A percentile compares a stretch with the other conserved stretches of the same genome.
These are phyloP conservation scores for Telmatherina bonti DNA, from an alignment of 2,797 vertebrate species.

Conservation along the genomic window DNA sequence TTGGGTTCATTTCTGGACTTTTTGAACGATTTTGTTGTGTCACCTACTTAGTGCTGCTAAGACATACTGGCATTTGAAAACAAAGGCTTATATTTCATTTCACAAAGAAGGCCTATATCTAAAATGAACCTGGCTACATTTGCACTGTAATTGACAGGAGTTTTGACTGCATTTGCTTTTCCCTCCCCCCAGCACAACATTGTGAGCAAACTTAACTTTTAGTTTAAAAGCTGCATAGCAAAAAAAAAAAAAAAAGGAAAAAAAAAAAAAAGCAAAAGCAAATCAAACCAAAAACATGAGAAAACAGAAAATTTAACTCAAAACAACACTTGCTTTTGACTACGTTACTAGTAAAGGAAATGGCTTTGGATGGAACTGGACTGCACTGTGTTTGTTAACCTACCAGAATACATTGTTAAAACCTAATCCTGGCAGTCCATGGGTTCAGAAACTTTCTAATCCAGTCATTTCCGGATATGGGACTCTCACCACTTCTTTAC, in stretches of 20 bases:
- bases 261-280: background rate
- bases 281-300: background rate
- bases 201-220: background rate
- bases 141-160: background rate
- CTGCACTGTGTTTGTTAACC: constrained; percentile 82
- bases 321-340: constrained; percentile 15
- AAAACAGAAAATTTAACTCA: background rate
- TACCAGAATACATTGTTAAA: constrained; percentile 84
- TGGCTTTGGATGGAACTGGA: constrained; percentile 62
- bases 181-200: background rate
- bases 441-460: constrained; percentile 81
- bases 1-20: constrained; percentile 66
- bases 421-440: constrained; percentile 81
- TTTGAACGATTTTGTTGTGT: constrained; percentile 51
- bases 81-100: constrained; percentile 29
- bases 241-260: background rate
- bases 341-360: constrained; percentile 45
- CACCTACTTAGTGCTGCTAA: constrained; percentile 25
- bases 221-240: background rate
- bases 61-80: constrained; percentile 35
- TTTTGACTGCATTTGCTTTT: background rate
- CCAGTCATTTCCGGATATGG: constrained; percentile 78
- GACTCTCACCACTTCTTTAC: constrained; percentile 72
- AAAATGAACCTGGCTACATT: background rate
- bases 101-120: background rate